Base-by-base conservation (phyloP, 2,888 invertebrate genomes). In the Eustalomyia histrio region DNA sequence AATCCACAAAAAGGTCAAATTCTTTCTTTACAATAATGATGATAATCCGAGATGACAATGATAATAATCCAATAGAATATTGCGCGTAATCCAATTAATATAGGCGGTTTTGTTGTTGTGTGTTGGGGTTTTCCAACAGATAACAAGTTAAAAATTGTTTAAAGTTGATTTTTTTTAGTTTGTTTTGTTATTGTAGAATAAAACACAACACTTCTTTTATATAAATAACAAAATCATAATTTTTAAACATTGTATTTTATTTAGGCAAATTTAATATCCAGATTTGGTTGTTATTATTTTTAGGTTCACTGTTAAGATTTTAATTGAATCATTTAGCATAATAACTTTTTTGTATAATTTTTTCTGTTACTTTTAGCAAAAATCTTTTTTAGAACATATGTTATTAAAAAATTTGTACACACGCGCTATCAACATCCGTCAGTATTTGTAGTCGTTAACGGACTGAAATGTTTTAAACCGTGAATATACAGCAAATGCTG, bases 401-500 rank as follows among this genome's bases (percentile, higher is more conserved):
- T 79, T 78, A 57, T 52, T 33, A 71, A 39, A 12, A 74, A 58
- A 72, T 57, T 83, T 74, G 21, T 67, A 39, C 35, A 78, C 76
- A 81, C 63, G 83, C 82, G 78, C 71, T 84, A 61, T 72, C 68
- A 83, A 87, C 87, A 85, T 86, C 89, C 87, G 86, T 84, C 85
- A 83, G 81, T 83, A 73, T 85, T 84, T 84, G 86, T 85, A 83
- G 87, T 87, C 86, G 84, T 85, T 83, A 84, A 84, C 84, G 83
- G 85, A 86, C 85, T 86, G 85, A 87, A 83, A 68, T 80, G 61
- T 76, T 72, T 65, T 71, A 64, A 71, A 71, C 47, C 73, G 57
- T 64, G 55, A 55, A 64, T 57, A 50, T 39, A 71, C 65, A 43
- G 69, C 81, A 69, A 76, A 80, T 80, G 80, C 73, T 81, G 76